Base-by-base conservation (phyloP, 2,797 vertebrate species). In the Apogon talboti region DNA sequence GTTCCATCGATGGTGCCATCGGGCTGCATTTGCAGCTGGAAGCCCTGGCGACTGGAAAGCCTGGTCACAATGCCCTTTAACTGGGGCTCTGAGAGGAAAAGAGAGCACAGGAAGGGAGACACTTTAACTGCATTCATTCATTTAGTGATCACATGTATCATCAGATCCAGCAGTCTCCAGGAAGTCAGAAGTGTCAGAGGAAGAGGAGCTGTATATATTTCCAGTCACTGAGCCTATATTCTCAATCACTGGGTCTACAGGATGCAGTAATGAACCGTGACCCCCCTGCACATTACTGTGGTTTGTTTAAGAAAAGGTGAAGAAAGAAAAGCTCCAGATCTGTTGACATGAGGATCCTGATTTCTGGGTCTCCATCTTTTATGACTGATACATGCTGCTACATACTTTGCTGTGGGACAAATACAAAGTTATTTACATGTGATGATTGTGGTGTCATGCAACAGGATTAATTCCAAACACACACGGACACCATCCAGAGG, bases 11-110 rank as follows among this genome's bases (percentile, higher is more conserved):
- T 95, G 84, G 96, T 97, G 86, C 97, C 97, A 86, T 99, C 98
- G 65, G 96, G 95, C 91, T 98, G 97, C 86, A 99, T 92, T 91
- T 98, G 97, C 89, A 99, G 95, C 94, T 98, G 96, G 94, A 94
- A 99, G 68, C 97, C 98, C 93, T 99, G 97, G 57, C 97, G 93
- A 89, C 95, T 98, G 93, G 96, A 97, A 0, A 99, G 95, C 88
- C 96, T 98, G 84, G 98, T 99, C 87, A 99, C 95, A 86, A 99
- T 99, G 87, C 97, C 98, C 94, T 99, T 99, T 87, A 99, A 94
- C 93, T 99, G 98, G 92, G 98, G 97, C 93, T 99, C 98, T 99
- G 95, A 15, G 50, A 52, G 35, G 28, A 46, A 14, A 73, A 43
- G 45, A 67, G 54, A 24, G 33, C 9, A 48, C 21, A 33, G 49